Base-by-base conservation (phyloP, 92 coral and sea anemone species). In the Porites cylindrica region DNA sequence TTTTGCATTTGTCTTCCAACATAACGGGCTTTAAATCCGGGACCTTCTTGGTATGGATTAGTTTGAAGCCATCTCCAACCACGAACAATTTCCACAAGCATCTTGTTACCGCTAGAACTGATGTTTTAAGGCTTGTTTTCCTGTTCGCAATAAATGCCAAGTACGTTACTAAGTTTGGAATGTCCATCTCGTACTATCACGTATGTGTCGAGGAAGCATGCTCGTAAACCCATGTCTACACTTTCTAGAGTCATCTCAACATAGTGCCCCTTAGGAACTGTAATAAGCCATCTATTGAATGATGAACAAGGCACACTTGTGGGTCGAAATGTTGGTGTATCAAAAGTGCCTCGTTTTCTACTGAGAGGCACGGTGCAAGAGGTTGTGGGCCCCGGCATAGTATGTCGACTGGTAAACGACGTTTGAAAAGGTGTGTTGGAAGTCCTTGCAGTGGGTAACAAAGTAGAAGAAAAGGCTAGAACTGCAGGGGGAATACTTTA, bases 201-300 rank as follows among this genome's bases (percentile, higher is more conserved):
- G 38, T 68, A 80, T 21, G 50, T 80, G 3, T 80, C 75, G 8
- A 50, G 52, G 65, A 67, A 21, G 54, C 85, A 80, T 53, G 85
- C 75, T 20, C 51, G 12, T 13, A 60, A 76, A 7, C 85, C 76
- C 11, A 80, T 66, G 10, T 80, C 18, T 4, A 80, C 17, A 53
- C 23, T 66, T 53, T 80, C 66, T 24, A 80, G 17, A 10, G 85
- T 80, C 75, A 80, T 51, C 53, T 67, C 76, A n/a, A 80, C 66
- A 10, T 23, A 80, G 85, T 80, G 64, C 18, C 76, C 85, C 51
- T 51, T 10, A 12, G 67, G 85, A 23, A 80, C 85, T 23, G 54
- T 80, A 8, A 80, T 80, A 16, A 19, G 13, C 85, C 85, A 80
- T 20, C 56, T 21, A 23, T 67, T 80, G 75, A n/a, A 14, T 21